Percentiles rank a stretch among this genome's conserved stretches.
Conservation (phyloP, 1,140 invertebrate species). For the Penaeus vannamei region DNA sequence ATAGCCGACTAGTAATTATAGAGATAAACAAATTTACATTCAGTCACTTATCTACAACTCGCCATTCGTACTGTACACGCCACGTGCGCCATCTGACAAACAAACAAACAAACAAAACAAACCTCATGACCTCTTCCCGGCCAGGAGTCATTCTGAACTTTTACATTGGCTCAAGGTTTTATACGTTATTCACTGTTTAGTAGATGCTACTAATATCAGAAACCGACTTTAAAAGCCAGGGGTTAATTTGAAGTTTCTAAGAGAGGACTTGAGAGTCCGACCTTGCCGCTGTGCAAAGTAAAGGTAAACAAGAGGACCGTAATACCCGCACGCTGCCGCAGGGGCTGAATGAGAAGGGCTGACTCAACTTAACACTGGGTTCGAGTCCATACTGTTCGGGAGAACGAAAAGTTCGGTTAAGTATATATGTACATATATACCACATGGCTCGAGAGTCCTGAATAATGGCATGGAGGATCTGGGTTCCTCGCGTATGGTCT, state of each 20-base stretch:
- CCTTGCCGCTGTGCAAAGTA: constrained; percentile 56
- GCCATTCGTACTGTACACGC: constrained; percentile 55
- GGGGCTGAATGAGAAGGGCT: constrained; percentile 26
- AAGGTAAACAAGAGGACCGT: constrained; percentile 27
- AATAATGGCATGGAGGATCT: too few species aligned
- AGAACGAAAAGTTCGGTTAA: too few species aligned
- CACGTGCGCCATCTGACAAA: constrained; percentile 46
- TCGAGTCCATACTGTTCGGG: constrained; percentile 20
- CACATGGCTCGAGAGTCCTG: too few species aligned
- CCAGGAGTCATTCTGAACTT: constrained; percentile 26
- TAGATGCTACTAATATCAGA: constrained; percentile 66
- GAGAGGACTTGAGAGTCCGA: constrained; percentile 53
- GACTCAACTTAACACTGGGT: constrained; percentile 33
- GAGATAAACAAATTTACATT: constrained; percentile 65
- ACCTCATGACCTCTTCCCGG: constrained; percentile 33
- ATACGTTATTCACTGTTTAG: constrained; percentile 63
- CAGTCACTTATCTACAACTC: constrained; percentile 64
- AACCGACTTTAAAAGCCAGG: constrained; percentile 63
- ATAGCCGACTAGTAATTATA: constrained; percentile 67
- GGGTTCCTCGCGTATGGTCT: constrained; percentile 25
- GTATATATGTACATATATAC: too few species aligned
- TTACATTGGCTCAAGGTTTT: constrained; percentile 51
- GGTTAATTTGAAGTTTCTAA: constrained; percentile 62
- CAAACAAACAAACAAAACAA: constrained; percentile 35
- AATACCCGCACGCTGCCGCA: constrained; percentile 29